Evolutionary conservation across 2,113 vertebrate genomes (phyloP).

Genomic region (Climacteris rufus): DNA sequence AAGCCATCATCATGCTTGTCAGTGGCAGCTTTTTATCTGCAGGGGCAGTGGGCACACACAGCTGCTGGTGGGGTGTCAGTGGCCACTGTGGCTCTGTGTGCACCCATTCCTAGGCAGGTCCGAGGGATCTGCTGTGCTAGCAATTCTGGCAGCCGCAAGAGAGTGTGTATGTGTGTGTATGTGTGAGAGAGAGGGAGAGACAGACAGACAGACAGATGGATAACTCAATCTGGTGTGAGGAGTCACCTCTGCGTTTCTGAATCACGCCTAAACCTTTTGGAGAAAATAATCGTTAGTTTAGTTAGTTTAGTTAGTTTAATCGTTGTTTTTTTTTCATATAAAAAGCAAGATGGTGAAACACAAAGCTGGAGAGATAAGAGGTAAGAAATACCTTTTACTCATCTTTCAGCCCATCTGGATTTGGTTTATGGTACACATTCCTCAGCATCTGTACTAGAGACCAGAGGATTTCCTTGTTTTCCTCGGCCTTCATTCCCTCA

Average conservation of each 20-base stretch:
- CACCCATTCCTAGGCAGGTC: neutral
- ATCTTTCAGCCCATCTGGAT: neutral
- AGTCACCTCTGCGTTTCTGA: neutral
- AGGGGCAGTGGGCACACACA: neutral
- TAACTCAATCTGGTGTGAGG: neutral
- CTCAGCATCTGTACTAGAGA: slow-evolving; percentile 10
- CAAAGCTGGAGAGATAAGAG: neutral
- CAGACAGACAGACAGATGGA: neutral
- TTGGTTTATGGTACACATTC: slow-evolving; percentile 39
- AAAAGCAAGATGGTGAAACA: neutral
- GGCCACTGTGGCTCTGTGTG: neutral
- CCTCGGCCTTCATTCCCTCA: neutral
- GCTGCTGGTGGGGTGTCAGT: neutral
- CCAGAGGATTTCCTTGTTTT: slow-evolving; percentile 7
- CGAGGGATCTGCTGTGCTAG: neutral
- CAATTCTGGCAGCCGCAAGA: neutral
- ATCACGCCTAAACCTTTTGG: neutral
- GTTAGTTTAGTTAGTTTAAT: too few species aligned
- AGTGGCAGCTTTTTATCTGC: neutral
- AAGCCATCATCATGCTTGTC: neutral
- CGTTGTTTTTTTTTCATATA: too few species aligned
- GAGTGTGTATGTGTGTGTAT: neutral
- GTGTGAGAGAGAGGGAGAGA: neutral
- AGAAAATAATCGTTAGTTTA: slow-evolving; percentile 45
- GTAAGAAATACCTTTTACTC: neutral